phyloP scores from a whole-genome alignment of 2,888 invertebrate species.

The Lepidochrysops patricia region DNA sequence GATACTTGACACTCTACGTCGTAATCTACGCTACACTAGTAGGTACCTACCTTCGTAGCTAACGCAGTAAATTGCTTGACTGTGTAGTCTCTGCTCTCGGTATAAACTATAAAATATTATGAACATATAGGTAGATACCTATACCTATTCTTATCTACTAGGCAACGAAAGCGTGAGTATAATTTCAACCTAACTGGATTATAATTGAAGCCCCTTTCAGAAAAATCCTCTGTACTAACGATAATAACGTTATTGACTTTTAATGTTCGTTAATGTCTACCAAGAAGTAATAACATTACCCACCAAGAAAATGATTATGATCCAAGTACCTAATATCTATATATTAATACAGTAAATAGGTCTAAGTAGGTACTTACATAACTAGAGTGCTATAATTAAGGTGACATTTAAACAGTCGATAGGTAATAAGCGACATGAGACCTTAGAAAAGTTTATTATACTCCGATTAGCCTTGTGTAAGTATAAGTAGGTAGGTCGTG shows the following conservation, averaged over 20 bases:
- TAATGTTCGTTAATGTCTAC: background rate
- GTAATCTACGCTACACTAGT: too few relatives aligned
- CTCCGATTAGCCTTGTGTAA: background rate
- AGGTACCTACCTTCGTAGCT: too few relatives aligned
- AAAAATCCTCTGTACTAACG: background rate
- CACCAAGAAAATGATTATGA: background rate
- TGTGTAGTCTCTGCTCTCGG: too few relatives aligned
- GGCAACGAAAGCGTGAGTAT: background rate
- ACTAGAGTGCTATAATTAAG: background rate
- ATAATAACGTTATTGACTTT: background rate
- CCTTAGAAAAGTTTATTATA: conserved; percentile 1
- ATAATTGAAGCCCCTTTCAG: conserved; percentile 2
- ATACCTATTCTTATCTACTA: too few relatives aligned
- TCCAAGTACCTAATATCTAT: too few relatives aligned
- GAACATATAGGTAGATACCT: too few relatives aligned
- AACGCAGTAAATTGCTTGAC: too few relatives aligned
- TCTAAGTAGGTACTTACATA: background rate
- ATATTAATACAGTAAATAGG: too few relatives aligned
- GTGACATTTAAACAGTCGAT: background rate
- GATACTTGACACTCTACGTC: too few relatives aligned
- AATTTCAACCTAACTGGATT: conserved; percentile 4
- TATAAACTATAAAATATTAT: too few relatives aligned
- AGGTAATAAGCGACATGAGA: background rate
- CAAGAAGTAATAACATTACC: background rate
- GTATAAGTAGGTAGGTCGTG: background rate